phyloP scores from a whole-genome alignment of 2,113 vertebrate genomes.

The Acrocephalus kingi region DNA sequence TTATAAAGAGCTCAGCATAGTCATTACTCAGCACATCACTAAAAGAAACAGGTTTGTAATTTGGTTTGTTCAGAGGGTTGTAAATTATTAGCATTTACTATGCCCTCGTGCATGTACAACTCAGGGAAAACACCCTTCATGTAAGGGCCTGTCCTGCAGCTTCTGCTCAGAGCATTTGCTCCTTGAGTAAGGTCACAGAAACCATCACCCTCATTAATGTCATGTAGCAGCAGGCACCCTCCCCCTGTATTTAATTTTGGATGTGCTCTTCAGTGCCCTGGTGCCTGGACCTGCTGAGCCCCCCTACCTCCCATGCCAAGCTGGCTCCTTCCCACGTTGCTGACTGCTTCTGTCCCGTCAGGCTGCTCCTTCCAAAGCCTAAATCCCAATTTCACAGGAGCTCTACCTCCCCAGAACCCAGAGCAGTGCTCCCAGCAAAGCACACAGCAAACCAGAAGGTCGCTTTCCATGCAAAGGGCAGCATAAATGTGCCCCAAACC shows the following conservation, averaged over 20 bases:
- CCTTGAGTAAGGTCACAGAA: not conserved
- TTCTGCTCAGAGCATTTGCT: not conserved
- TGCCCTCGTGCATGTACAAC: not conserved
- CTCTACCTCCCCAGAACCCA: not conserved
- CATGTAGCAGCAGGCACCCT: not conserved
- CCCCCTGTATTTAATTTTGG: not conserved
- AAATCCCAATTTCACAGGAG: not conserved
- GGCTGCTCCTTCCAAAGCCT: not conserved
- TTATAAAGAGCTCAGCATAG: not conserved
- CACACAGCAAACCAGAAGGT: not conserved
- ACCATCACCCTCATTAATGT: not conserved
- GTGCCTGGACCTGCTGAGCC: not conserved
- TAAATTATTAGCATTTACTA: not conserved
- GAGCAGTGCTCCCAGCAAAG: not conserved
- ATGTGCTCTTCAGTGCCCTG: not conserved
- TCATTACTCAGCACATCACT: conserved; percentile 21
- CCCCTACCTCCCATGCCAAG: not conserved
- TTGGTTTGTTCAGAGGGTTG: not conserved
- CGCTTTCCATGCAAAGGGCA: not conserved
- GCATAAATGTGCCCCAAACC: not conserved
- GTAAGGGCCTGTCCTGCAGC: conserved; percentile 14
- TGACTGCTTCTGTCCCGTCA: not conserved
- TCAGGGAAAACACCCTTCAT: not conserved
- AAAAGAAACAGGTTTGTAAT: not conserved
- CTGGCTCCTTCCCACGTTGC: not conserved